Percentiles rank a stretch among this genome's conserved stretches.
These are phyloP conservation scores for Drosophila eohydei DNA, from an alignment of 2,888 invertebrate species.

Conservation along the genomic window DNA sequence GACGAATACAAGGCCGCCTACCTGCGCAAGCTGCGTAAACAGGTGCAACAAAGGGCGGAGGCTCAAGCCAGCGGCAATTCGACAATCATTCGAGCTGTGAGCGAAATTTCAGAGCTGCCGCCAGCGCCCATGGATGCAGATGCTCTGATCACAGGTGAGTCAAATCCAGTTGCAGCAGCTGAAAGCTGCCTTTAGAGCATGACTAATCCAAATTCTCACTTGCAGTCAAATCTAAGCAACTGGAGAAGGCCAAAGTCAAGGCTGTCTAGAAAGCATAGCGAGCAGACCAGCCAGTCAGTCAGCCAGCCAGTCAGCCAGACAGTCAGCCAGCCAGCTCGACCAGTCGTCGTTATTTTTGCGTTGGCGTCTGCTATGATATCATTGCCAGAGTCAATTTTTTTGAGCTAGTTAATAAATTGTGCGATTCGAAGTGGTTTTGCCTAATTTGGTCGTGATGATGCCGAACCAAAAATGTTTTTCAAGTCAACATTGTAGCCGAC, in stretches of 20 bases:
- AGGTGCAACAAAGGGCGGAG: constrained; percentile 75
- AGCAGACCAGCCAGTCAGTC: not conserved
- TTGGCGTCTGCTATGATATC: constrained; percentile 42
- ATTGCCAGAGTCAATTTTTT: constrained; percentile 17
- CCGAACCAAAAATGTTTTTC: constrained; percentile 4
- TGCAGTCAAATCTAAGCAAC: constrained; percentile 82
- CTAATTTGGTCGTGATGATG: constrained; percentile 33
- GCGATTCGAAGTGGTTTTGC: constrained; percentile 35
- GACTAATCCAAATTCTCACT: constrained; percentile 12
- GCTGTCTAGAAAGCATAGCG: constrained; percentile 55
- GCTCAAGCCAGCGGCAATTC: constrained; percentile 18
- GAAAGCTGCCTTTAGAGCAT: not conserved
- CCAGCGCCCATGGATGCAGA: constrained; percentile 77
- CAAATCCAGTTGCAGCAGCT: too few species aligned
- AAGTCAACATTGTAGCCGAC: not conserved
- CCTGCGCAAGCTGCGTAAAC: constrained; percentile 83
- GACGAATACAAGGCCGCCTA: constrained; percentile 84
- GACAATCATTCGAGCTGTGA: not conserved
- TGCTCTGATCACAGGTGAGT: constrained; percentile 83
- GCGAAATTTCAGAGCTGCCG: constrained; percentile 27
- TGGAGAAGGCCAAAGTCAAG: constrained; percentile 81
- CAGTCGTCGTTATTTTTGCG: constrained; percentile 11
- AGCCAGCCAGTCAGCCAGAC: not conserved
- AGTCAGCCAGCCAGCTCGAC: constrained; percentile 1
- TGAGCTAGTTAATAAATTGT: constrained; percentile 31